Evolutionary conservation across 64 coral and sea anemone genomes (phyloP), one percentile per base, ranked within the genome.

Genomic region (Montipora cactus): DNA sequence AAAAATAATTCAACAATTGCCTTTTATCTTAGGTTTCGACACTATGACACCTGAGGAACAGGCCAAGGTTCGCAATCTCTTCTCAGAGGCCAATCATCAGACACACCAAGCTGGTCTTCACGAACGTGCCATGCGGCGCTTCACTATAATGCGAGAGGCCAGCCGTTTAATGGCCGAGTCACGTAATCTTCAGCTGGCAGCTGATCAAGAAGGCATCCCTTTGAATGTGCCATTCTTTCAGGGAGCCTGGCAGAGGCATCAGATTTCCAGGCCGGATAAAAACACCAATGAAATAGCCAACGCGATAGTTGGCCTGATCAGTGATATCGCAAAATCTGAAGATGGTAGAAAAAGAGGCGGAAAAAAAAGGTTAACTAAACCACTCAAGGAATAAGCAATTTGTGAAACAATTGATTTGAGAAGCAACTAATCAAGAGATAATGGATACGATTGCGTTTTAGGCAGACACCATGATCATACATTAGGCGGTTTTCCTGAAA

Each of bases 121-220:
- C 16, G 47, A 62, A 13, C 64, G 25, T 11, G 46, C 66, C 4
- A 72, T 86, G 8, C 82, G 82, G 1, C 82, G 82, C 6, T 86
- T 64, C 10, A 70, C 28, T 14, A 86, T 86, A 44, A 86, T 71
- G 82, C 18, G 49, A 66, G 82, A 86, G 20, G 82, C 82, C 5
- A n/a, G 66, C 7, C 82, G 82, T 8, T 22, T 86, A 8, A 21
- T 71, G 66, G 64, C 82, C 6, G 64, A 86, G 6, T 70, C 82
- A 86, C 62, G 66, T 7, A 86, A 70, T 86, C 82, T 86, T 86
- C 82, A 86, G 82, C 44, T 21, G 66, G 14, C n/a, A 19, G 82
- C 82, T 1, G 47, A 71, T 8, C 45, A 68, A 7, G 82, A 86
- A 22, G 82, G 82, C 6, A 86, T 86, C 16, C 82, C 82, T 49